Percentiles rank a stretch among this genome's conserved stretches.
Evolutionary conservation across 2,888 invertebrate species (phyloP).

Genomic region (Isoperla grammatica): DNA sequence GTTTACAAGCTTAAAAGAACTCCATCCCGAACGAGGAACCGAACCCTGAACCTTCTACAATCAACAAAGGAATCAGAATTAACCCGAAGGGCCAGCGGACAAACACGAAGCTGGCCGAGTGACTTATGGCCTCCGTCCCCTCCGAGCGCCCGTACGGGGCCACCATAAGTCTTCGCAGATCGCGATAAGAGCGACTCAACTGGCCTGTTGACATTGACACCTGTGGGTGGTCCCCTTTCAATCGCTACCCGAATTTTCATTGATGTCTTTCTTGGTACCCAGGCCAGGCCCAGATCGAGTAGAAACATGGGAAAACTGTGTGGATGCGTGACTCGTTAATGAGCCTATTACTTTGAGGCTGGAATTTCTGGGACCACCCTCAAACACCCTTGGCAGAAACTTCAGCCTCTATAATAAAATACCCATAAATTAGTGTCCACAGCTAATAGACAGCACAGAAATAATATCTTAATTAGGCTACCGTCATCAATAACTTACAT

Average conservation of each 20-base stretch:
- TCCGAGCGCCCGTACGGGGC: too few species aligned
- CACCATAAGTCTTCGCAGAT: too few species aligned
- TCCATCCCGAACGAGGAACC: background rate
- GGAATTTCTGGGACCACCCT: background rate
- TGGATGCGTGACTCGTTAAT: background rate
- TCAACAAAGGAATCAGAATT: too few species aligned
- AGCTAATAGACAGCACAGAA: too few species aligned
- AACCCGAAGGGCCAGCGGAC: too few species aligned
- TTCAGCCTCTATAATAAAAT: background rate
- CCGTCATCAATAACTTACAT: too few species aligned
- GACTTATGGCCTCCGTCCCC: too few species aligned
- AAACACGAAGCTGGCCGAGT: too few species aligned
- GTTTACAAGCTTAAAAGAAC: background rate
- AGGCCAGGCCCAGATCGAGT: too few species aligned
- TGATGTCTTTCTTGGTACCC: slow-evolving; percentile 3
- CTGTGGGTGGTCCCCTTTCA: slow-evolving; percentile 1
- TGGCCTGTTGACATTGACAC: slow-evolving; percentile 11
- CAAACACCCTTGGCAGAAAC: background rate
- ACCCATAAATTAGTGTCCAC: background rate
- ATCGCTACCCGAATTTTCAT: background rate
- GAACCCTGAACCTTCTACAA: background rate
- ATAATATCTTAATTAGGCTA: too few species aligned
- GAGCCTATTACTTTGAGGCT: background rate
- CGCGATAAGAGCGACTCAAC: slow-evolving; percentile 3
- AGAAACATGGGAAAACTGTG: background rate